Conservation (phyloP, 2,113 vertebrate genomes). For the Suricata suricatta region DNA sequence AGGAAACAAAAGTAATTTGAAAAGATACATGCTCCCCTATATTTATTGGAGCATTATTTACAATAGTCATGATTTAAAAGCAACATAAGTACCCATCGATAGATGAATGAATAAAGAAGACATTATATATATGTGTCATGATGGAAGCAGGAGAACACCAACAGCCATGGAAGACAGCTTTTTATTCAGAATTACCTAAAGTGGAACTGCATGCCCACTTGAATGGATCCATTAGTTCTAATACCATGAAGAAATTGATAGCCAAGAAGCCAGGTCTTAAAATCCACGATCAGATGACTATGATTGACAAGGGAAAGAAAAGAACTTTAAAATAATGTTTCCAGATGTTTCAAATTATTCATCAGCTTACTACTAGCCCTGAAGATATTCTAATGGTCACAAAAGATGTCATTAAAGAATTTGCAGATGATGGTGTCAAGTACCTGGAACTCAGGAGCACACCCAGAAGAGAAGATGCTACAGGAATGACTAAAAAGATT, state of each 20-base stretch:
- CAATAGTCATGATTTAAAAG: neutral
- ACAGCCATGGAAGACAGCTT: conserved; percentile 17
- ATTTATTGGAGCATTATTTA: neutral
- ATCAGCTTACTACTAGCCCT: too few species aligned
- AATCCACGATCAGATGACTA: conserved; percentile 90
- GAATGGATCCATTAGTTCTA: conserved; percentile 94
- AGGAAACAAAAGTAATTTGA: neutral
- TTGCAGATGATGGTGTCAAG: conserved; percentile 96
- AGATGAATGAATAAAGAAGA: neutral
- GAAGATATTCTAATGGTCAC: too few species aligned
- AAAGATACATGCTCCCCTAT: neutral
- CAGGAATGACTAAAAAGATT: too few species aligned
- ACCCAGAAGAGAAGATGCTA: conserved; percentile 89
- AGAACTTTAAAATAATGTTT: conserved; percentile 92
- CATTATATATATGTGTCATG: neutral
- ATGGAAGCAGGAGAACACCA: conserved; percentile 53
- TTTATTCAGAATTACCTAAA: conserved; percentile 81
- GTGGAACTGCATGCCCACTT: conserved; percentile 97
- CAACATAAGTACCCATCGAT: neutral
- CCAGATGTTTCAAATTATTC: too few species aligned
- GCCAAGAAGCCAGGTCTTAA: conserved; percentile 91
- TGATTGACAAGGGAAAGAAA: conserved; percentile 92
- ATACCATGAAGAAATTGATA: conserved; percentile 93
- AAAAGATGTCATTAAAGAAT: conserved; percentile 96
- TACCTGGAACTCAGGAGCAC: conserved; percentile 98